Conservation (phyloP, 2,888 invertebrate species). For the Dryomyza anilis region DNA sequence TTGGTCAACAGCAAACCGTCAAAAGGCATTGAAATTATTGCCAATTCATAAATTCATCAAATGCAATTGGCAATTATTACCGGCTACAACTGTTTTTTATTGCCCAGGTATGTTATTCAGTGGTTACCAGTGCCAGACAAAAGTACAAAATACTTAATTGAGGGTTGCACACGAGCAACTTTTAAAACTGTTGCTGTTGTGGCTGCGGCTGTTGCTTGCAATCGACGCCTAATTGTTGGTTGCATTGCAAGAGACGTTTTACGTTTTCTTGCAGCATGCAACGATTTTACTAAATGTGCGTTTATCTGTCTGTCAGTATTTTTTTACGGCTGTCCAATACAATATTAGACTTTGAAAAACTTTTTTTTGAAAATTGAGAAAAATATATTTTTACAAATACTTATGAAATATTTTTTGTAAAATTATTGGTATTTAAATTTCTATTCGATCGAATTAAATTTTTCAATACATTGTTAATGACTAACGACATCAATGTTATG, state of each 20-base stretch:
- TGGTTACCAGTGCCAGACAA: conserved; percentile 29
- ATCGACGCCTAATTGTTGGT: conserved; percentile 21
- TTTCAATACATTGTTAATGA: too few species aligned
- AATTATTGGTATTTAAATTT: too few species aligned
- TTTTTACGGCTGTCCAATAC: too few species aligned
- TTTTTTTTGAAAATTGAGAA: too few species aligned
- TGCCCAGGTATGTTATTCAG: conserved; percentile 7
- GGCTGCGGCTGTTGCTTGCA: conserved; percentile 25
- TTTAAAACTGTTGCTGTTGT: neutral
- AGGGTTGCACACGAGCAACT: conserved; percentile 38
- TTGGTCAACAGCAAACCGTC: conserved; percentile 15
- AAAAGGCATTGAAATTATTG: conserved; percentile 31
- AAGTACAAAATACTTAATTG: conserved; percentile 55
- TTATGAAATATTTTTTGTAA: too few species aligned
- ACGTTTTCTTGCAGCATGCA: conserved; percentile 4
- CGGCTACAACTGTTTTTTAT: conserved; percentile 34
- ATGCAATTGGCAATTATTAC: conserved; percentile 32
- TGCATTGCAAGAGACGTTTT: conserved; percentile 4
- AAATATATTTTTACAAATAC: too few species aligned
- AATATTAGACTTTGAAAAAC: too few species aligned
- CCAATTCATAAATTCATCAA: conserved; percentile 43
- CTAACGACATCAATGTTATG: too few species aligned
- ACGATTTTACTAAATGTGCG: neutral
- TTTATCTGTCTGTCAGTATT: too few species aligned
- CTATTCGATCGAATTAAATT: too few species aligned